phyloP scores from a whole-genome alignment of 2,113 vertebrate genomes.

The Macheiramphus alcinus region DNA sequence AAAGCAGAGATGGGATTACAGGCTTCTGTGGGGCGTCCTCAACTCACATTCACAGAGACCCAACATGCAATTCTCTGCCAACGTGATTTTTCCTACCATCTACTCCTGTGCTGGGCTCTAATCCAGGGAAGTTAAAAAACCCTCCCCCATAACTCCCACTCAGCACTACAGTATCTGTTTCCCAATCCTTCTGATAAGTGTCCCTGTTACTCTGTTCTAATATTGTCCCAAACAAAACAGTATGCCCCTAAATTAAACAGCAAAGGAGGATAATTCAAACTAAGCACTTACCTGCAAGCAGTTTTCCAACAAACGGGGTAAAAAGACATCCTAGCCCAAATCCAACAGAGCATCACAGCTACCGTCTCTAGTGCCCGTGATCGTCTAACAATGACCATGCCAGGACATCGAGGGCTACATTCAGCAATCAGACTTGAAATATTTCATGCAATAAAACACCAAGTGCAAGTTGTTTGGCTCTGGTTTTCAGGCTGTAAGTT shows the following conservation, averaged over 20 bases:
- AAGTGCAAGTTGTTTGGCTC: background rate
- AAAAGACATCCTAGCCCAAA: background rate
- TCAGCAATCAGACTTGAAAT: background rate
- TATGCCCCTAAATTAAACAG: background rate
- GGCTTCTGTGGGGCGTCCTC: slow-evolving; percentile 7
- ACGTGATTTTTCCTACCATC: background rate
- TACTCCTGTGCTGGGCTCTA: background rate
- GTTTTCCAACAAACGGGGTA: background rate
- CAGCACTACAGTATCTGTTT: slow-evolving; percentile 22
- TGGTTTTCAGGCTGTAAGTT: background rate
- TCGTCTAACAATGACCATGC: background rate
- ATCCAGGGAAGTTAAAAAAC: slow-evolving; percentile 11
- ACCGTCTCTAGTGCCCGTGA: background rate
- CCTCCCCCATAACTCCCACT: background rate
- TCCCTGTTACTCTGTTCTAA: slow-evolving; percentile 1
- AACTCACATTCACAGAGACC: background rate
- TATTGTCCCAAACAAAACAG: slow-evolving; percentile 7
- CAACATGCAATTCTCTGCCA: background rate
- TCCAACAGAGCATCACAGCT: background rate
- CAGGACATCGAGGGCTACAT: background rate
- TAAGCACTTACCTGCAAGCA: background rate
- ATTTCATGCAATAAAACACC: background rate
- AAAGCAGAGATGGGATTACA: background rate
- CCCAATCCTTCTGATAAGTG: background rate
- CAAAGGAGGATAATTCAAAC: background rate